Base-by-base conservation (phyloP, 2,888 invertebrate species). In the Fissipunctia ypsillon region DNA sequence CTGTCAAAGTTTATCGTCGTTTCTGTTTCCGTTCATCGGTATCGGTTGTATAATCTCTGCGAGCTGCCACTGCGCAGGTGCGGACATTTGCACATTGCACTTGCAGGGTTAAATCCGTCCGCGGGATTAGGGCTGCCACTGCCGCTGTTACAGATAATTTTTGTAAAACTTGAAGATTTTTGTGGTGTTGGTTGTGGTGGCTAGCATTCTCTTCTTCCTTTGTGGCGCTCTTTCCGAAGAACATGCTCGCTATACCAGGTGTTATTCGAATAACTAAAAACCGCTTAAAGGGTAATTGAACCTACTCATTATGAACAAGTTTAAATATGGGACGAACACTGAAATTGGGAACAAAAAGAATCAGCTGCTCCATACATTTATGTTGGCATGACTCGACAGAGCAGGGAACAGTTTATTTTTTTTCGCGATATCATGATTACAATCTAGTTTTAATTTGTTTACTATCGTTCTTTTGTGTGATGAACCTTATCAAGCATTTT, bases 1-100 rank as follows among this genome's bases (percentile, higher is more conserved):
- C 80, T 80, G 77, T 80, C 75, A 80, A 75, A 80, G 45, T 81
- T 76, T 81, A 79, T 77, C 67, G 71, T 43, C 16, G 50, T 66
- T 35, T 31, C 56, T 81, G 79, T 79, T 79, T 76, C 79, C 82
- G 77, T 75, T 76, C 66, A 48, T 28, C 43, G 72, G 65, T 81
- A 73, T 81, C 76, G 78, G 69, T 65, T 67, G 76, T 81, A 70
- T 79, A 79, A 81, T 81, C 66, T 81, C 28, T 43, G 35, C 61
- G 61, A 52, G 56, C 50, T 66, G 72, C 60, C 31, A 19, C 41
- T 19, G 56, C 56, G 81, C 79, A 79, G 79, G 81, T 79, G 79
- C 57, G 70, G 66, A 81, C 66, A 79, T 76, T 79, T 67, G 77
- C 81, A 70, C 70, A 52, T 77, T 77, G 80, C 77, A 74, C 66